These are phyloP conservation scores for Ophion slaviceki DNA, from an alignment of 2,888 invertebrate genomes.

Conservation along the genomic window DNA sequence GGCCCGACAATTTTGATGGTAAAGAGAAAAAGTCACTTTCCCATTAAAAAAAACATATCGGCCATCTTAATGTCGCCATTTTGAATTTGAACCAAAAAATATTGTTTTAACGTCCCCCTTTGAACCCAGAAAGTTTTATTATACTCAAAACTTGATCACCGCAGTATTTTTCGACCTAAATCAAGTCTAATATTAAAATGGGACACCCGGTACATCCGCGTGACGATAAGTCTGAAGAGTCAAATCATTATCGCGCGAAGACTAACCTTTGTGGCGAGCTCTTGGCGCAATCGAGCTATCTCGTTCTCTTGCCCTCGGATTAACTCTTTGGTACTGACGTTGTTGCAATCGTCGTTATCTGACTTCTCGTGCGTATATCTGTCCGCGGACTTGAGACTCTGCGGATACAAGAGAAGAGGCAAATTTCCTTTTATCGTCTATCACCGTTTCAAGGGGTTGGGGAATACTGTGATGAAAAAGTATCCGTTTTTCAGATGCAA, in stretches of 20 bases:
- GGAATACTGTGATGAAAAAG: too few relatives aligned
- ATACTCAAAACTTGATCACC: too few relatives aligned
- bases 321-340: conserved; percentile 83
- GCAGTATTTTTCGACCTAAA: too few relatives aligned
- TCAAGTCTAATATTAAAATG: background rate
- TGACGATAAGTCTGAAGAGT: background rate
- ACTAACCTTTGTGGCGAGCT: conserved; percentile 81
- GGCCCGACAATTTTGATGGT: too few relatives aligned
- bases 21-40: too few relatives aligned
- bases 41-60: too few relatives aligned
- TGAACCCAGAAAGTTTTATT: too few relatives aligned
- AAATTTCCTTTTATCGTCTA: background rate
- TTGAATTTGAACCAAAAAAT: too few relatives aligned
- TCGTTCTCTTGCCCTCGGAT: conserved; percentile 85
- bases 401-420: background rate
- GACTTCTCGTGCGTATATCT: conserved; percentile 52
- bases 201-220: background rate
- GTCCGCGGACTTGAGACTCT: conserved; percentile 75
- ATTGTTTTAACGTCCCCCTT: too few relatives aligned
- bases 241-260: background rate
- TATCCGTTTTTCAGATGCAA: too few relatives aligned
- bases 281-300: conserved; percentile 84
- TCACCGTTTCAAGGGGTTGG: background rate
- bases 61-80: too few relatives aligned
- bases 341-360: conserved; percentile 80